Evolutionary conservation across 2,797 vertebrate genomes (phyloP), one percentile per base, ranked within the genome.

Genomic region (Vultur gryphus): DNA sequence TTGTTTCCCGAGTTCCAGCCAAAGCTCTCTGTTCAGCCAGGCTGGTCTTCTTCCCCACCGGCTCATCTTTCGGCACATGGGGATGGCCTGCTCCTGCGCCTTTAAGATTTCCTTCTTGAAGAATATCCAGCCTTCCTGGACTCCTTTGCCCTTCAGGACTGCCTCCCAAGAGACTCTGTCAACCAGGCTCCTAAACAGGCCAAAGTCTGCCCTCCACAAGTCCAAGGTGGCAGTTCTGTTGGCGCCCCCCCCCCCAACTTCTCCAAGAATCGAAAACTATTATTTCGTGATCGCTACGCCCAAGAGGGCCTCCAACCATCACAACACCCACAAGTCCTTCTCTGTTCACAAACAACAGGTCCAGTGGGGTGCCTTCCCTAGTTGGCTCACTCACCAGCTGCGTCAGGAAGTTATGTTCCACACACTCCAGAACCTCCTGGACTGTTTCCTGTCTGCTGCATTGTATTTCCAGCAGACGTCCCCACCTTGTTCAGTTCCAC

Each of bases 31-130:
- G 48, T 25, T 49, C 48, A 14, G 48, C 24, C 49, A 49, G 24
- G 49, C 25, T 4, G 9, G 49, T 28, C 15, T 1, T 39, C 48
- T 52, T 41, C 10, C 20, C 67, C 2, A 0, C 39, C 2, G 2
- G 35, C 21, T 41, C 9, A 5, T 39, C 67, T 70, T 52, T 39
- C 49, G 31, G 66, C 67, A 70, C 19, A 41, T 31, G 67, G 49
- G 28, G 28, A 39, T 6, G 2, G 49, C 49, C 67, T 31, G 48
- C 48, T 70, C 35, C 51, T 29, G 51, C 10, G 2, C 51, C 51
- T 52, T 52, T 52, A 17, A 52, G 26, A 28, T 52, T 17, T 52
- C 51, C 51, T 52, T 52, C 51, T 17, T 52, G 51, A 52, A 52
- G 26, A 25, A 29, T 52, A 25, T 52, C 26, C 51, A 52, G 51